Evolutionary conservation across 2,888 invertebrate genomes (phyloP).

Genomic region (Taenaris catops): DNA sequence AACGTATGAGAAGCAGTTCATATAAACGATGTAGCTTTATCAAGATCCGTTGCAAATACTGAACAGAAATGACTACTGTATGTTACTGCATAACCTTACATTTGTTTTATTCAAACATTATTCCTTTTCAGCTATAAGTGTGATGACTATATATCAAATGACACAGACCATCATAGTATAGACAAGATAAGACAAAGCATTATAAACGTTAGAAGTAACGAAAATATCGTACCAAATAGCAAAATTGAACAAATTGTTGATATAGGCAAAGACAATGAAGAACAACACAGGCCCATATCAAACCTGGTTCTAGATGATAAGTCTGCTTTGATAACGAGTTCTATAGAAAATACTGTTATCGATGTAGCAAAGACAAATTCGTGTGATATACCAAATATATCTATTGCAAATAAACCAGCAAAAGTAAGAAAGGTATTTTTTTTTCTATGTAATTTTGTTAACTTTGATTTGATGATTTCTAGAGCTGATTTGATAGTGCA

Average conservation of each 20-base stretch:
- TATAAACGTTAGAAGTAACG: slow-evolving; percentile 42
- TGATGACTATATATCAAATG: slow-evolving; percentile 89
- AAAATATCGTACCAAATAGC: slow-evolving; percentile 30
- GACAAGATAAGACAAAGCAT: slow-evolving; percentile 78
- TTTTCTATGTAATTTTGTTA: too few species aligned
- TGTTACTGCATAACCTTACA: too few species aligned
- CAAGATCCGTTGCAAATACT: too few species aligned
- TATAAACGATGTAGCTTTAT: too few species aligned
- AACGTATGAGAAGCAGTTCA: too few species aligned
- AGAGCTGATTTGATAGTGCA: too few species aligned
- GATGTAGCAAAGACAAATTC: slow-evolving; percentile 35
- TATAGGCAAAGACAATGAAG: slow-evolving; percentile 30
- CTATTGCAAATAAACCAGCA: slow-evolving; percentile 42
- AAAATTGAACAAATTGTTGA: slow-evolving; percentile 45
- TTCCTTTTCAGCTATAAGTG: slow-evolving; percentile 86
- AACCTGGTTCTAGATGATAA: slow-evolving; percentile 18
- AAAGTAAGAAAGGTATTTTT: slow-evolving; percentile 57
- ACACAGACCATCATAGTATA: slow-evolving; percentile 77
- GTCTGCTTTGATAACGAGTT: slow-evolving; percentile 22
- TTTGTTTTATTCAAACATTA: too few species aligned
- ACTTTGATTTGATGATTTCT: too few species aligned
- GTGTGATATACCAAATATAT: slow-evolving; percentile 31
- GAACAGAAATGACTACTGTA: too few species aligned
- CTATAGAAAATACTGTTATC: slow-evolving; percentile 29
- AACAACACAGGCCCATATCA: slow-evolving; percentile 31